phyloP scores from a whole-genome alignment of 2,113 vertebrate species.

The Eretmochelys imbricata region DNA sequence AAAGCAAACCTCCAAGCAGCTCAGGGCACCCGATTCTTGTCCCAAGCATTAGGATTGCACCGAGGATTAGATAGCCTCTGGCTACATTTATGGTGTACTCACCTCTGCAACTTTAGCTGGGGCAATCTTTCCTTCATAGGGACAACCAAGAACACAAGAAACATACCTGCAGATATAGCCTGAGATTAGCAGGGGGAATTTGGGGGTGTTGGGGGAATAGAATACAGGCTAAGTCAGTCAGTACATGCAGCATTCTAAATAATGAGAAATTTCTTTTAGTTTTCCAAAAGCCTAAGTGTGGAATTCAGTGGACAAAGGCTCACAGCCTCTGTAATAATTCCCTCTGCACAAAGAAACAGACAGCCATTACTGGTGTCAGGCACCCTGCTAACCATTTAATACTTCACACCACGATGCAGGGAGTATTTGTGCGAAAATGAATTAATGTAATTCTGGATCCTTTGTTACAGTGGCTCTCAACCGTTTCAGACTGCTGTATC shows the following conservation, averaged over 20 bases:
- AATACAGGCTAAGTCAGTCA: background rate
- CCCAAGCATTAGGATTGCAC: rapidly evolving
- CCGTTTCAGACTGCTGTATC: too few species aligned
- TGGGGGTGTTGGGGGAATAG: background rate
- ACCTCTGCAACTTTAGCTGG: slow-evolving; percentile 94
- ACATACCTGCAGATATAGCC: slow-evolving; percentile 84
- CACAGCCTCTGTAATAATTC: background rate
- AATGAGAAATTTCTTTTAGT: background rate
- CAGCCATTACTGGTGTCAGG: background rate
- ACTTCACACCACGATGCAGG: rapidly evolving
- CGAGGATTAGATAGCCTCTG: background rate
- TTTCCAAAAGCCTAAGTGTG: background rate
- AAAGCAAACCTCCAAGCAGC: background rate
- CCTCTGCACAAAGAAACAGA: rapidly evolving
- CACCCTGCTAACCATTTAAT: background rate
- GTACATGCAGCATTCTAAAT: rapidly evolving
- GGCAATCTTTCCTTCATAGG: slow-evolving; percentile 94
- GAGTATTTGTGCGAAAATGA: background rate
- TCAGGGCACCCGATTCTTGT: background rate
- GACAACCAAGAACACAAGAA: slow-evolving; percentile 95
- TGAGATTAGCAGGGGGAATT: background rate
- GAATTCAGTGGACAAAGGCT: background rate
- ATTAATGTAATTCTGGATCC: rapidly evolving
- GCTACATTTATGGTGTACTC: slow-evolving; percentile 33
- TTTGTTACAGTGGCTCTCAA: background rate